Percentiles rank a stretch among this genome's conserved stretches.
phyloP scores from a whole-genome alignment of 2,888 invertebrate species.

The Rhagophthalmus giganteus region DNA sequence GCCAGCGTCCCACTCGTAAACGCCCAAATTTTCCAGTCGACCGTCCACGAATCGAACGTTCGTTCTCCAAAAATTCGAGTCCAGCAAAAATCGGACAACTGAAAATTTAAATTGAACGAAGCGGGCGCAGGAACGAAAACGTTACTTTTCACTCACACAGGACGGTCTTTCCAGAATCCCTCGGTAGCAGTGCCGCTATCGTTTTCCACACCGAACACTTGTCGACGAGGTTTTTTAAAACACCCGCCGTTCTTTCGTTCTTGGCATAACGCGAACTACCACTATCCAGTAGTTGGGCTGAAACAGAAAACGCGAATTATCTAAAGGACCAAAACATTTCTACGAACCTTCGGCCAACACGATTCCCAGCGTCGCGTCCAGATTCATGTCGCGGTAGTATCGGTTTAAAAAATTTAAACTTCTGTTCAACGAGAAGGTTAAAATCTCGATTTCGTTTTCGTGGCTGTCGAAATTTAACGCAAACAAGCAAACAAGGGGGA shows the following conservation, averaged over 20 bases:
- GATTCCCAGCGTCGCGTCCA: not conserved
- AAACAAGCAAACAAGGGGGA: not conserved
- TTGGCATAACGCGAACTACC: not conserved
- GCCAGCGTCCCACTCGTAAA: slow-evolving; percentile 41
- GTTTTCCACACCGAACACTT: not conserved
- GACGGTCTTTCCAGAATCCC: not conserved
- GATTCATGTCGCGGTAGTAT: not conserved
- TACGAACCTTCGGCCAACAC: not conserved
- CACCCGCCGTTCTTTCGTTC: not conserved
- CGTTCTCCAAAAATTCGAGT: slow-evolving; percentile 36
- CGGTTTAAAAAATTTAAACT: not conserved
- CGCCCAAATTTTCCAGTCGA: slow-evolving; percentile 34
- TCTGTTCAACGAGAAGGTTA: not conserved
- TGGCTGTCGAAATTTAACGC: not conserved
- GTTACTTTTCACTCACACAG: not conserved
- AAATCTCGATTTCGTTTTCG: not conserved
- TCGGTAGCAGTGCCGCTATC: not conserved
- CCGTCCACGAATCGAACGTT: slow-evolving; percentile 18
- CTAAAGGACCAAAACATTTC: not conserved
- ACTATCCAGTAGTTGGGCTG: not conserved
- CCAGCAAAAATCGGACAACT: slow-evolving; percentile 30
- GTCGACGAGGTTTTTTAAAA: not conserved
- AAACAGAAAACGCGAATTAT: not conserved
- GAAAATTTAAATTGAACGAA: slow-evolving; percentile 3
- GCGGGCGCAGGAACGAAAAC: not conserved